A percentile compares a stretch with the other conserved stretches of the same genome.
These are phyloP conservation scores for Hirundo rustica DNA, from an alignment of 2,797 vertebrate genomes.

Conservation along the genomic window DNA sequence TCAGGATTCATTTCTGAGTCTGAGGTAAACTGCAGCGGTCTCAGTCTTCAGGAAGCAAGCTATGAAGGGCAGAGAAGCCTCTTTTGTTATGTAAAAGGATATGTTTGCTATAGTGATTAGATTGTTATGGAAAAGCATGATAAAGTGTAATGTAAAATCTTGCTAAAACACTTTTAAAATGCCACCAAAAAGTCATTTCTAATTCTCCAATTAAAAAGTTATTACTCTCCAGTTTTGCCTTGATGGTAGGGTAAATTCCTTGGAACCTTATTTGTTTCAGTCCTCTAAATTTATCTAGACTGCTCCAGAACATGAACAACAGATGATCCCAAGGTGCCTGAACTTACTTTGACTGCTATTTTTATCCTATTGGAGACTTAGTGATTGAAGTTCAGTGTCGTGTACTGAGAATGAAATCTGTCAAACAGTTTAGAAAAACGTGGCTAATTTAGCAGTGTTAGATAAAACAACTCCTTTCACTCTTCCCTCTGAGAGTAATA, in stretches of 20 bases:
- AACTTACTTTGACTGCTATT: constrained; percentile 29
- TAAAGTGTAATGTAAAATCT: not conserved
- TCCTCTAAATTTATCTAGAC: not conserved
- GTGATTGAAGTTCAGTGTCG: constrained; percentile 14
- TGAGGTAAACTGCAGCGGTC: not conserved
- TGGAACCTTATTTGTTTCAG: not conserved
- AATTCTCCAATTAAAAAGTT: not conserved
- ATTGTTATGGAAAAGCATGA: not conserved
- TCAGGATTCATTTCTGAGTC: not conserved
- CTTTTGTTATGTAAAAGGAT: not conserved
- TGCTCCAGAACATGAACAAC: not conserved
- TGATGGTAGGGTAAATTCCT: not conserved
- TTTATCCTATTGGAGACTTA: not conserved
- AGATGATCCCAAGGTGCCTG: not conserved
- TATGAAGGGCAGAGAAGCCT: not conserved
- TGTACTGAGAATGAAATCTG: constrained; percentile 43
- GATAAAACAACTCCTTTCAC: not conserved
- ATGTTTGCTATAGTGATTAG: not conserved
- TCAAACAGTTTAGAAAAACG: constrained; percentile 39
- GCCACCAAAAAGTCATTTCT: not conserved
- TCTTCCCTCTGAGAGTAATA: constrained; percentile 39
- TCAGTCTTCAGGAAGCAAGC: not conserved
- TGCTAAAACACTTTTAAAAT: not conserved
- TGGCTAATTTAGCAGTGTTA: constrained; percentile 38
- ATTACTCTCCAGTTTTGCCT: not conserved